Percentiles rank a stretch among this genome's conserved stretches.
Evolutionary conservation across 2,888 invertebrate species (phyloP).

Genomic region (Sphaeridia pumilis): DNA sequence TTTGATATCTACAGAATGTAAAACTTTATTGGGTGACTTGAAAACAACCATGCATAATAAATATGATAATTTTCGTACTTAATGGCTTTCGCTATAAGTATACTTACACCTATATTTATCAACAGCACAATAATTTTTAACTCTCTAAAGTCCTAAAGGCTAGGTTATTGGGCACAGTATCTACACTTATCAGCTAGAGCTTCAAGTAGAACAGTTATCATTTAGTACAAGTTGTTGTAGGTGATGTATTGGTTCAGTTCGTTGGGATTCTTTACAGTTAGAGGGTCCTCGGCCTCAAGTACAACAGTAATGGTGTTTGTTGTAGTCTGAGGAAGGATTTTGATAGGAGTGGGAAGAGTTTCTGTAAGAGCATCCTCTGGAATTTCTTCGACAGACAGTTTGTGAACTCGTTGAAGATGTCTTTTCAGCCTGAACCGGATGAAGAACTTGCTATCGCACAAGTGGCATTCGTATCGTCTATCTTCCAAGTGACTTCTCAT

Average conservation of each 20-base stretch:
- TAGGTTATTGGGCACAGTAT: neutral
- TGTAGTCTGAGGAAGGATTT: neutral
- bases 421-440: conserved; percentile 6
- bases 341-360: neutral
- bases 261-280: neutral
- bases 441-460: conserved; percentile 10
- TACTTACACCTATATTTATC: too few relatives aligned
- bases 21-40: too few relatives aligned
- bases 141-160: too few relatives aligned
- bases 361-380: neutral
- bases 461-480: conserved; percentile 6
- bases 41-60: neutral
- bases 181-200: neutral
- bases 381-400: neutral
- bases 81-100: too few relatives aligned
- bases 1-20: too few relatives aligned
- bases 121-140: too few relatives aligned
- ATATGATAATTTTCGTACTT: too few relatives aligned
- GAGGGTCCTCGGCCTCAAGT: neutral
- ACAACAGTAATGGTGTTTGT: neutral
- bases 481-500: conserved; percentile 10
- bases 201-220: neutral
- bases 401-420: conserved; percentile 7
- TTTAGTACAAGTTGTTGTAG: conserved; percentile 4
- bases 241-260: conserved; percentile 6